Base-by-base conservation (phyloP, 2,888 invertebrate species). In the Drosophila paramelanica region DNA sequence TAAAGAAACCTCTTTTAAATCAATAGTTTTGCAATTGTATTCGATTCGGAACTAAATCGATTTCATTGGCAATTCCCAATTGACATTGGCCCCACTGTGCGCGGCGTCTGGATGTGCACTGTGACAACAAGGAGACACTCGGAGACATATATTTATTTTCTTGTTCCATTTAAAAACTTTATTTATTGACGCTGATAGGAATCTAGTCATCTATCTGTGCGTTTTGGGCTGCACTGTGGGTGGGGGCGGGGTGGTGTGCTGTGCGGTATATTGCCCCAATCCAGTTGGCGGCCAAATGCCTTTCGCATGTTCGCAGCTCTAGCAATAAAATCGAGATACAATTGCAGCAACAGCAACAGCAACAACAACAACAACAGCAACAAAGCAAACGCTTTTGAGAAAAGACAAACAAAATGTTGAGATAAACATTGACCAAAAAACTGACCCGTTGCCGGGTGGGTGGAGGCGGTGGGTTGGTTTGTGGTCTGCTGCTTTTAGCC, bases 161-260 rank as follows among this genome's bases (percentile, higher is more conserved):
- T 76, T 82, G 82, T 82, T 85, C 85, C 88, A 84, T 84, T 84
- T 84, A 86, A 82, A 79, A 77, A 78, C 79, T 89, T 81, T 88
- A 88, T 88, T 88, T 88, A 88, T 88, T 87, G 77, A 80, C 80
- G 75, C 74, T 82, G 88, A 88, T 88, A 81, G 79, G 70, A 89
- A 88, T 88, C 88, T 86, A 82, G 88, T 74, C 88, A 88, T 83
- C 75, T 83, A 88, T 86, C 88, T 80, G 79, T 85, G 80, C 85
- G 79, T 81, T 81, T 73, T 64, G 72, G 70, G 70, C 11, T 53
- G 57, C 68, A 20, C n/a, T 31, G 31, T 14, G 33, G 38, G 13
- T 36, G 36, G 11, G 36, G 36, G 33, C 4, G 11, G 7, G 8
- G 31, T 8, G 31, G 31, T 25, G 31, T 3, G 31, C 10, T 8